Evolutionary conservation across 2,113 vertebrate genomes (phyloP), one percentile per base, ranked within the genome.

Genomic region (Addax nasomaculatus): DNA sequence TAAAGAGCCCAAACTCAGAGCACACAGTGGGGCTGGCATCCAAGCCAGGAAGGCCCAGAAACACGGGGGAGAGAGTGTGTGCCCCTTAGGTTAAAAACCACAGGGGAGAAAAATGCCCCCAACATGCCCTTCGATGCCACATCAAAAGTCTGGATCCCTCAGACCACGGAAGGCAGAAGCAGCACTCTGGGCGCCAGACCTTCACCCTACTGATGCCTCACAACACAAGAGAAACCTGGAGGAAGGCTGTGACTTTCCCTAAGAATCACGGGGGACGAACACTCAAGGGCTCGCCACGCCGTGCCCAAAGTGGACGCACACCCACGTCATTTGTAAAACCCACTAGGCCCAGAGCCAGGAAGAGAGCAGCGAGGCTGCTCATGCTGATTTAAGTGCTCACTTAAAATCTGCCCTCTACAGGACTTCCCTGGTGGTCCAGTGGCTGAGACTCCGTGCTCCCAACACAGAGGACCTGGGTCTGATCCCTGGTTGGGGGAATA

Each of bases 221-320:
- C 67, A n/a, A 51, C 49, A 94, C n/a, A 55, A 49, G 39, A 33
- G 30, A 67, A 45, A 57, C 13, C 70, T 47, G 30, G 49, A 83
- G 25, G 83, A 45, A 47, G 79, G 36, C 16, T 25, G 30, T 27
- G 55, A 7, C 43, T 17, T 29, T 57, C 39, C 2, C 45, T 36
- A 60, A 85, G 83, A 70, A 15, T 45, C 62, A 43, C 3, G 1
- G n/a, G 47, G 39, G 25, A 49, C 29, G 13, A 39, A 27, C 10
- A n/a, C 13, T 47, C 15, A 51, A n/a, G 6, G 4, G 10, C 19
- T 36, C 19, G 5, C 3, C 7, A 39, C 0, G 36, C 33, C 0
- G 6, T 16, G 30, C 6, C 3, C 57, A 43, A 43, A n/a, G 67
- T 1, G 19, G 60, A 15, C 3, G 1, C 23, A 3, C 0, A 47